phyloP scores from a whole-genome alignment of 2,888 invertebrate genomes.

The Nemotelus pantherinus region DNA sequence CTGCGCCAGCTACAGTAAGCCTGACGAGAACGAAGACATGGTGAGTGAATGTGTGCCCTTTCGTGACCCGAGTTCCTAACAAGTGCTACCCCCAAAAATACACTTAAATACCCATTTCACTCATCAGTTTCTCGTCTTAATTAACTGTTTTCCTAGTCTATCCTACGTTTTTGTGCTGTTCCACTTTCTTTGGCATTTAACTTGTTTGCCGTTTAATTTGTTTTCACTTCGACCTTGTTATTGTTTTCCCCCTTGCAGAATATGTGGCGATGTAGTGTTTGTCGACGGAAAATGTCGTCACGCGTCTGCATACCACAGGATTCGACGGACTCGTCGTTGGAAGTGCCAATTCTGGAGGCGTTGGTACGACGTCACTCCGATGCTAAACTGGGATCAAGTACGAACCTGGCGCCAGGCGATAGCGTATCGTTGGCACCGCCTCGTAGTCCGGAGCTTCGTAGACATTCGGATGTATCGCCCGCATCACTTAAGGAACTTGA shows the following conservation, averaged over 20 bases:
- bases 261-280: conserved; percentile 90
- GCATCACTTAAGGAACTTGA: conserved; percentile 89
- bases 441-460: conserved; percentile 80
- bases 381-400: conserved; percentile 72
- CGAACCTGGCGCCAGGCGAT: conserved; percentile 66
- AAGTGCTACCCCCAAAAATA: background rate
- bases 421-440: conserved; percentile 81
- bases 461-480: conserved; percentile 88
- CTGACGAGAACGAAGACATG: conserved; percentile 83
- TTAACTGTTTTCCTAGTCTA: background rate
- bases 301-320: conserved; percentile 81
- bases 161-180: background rate
- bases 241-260: conserved; percentile 65
- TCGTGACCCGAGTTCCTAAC: background rate
- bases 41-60: conserved; percentile 65
- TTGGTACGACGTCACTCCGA: conserved; percentile 85
- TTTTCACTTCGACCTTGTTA: background rate
- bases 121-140: background rate
- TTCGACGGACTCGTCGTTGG: conserved; percentile 84
- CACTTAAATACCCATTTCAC: background rate
- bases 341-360: conserved; percentile 81
- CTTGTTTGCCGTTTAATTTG: conserved; percentile 27
- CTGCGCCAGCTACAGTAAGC: conserved; percentile 90
- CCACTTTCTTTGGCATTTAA: background rate
- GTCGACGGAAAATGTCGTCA: conserved; percentile 83